Percentiles rank a stretch among this genome's conserved stretches.
These are phyloP conservation scores for Ips typographus DNA, from an alignment of 1,140 invertebrate species.

Conservation along the genomic window DNA sequence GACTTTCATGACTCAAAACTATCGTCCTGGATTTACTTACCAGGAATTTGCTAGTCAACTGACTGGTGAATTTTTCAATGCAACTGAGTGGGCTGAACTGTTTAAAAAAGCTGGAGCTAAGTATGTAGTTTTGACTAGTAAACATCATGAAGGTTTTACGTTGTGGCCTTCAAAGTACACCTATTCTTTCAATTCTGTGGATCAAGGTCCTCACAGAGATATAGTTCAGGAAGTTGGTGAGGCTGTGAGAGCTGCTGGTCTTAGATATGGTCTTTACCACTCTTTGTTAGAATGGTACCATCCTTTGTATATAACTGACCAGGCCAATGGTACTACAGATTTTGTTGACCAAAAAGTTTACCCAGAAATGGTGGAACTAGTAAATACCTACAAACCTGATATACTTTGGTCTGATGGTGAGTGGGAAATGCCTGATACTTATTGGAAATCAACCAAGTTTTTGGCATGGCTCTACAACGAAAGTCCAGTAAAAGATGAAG, in stretches of 20 bases:
- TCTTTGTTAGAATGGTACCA: slow-evolving; percentile 92
- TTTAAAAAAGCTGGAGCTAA: slow-evolving; percentile 77
- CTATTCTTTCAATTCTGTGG: slow-evolving; percentile 20
- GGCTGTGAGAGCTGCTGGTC: slow-evolving; percentile 65
- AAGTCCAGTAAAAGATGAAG: slow-evolving; percentile 84
- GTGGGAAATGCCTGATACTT: slow-evolving; percentile 76
- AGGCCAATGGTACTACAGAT: slow-evolving; percentile 64
- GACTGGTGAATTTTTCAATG: slow-evolving; percentile 80
- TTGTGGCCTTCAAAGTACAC: slow-evolving; percentile 73
- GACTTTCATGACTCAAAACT: slow-evolving; percentile 74
- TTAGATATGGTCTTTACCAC: slow-evolving; percentile 86
- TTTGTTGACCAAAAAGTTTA: slow-evolving; percentile 55
- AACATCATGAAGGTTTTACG: slow-evolving; percentile 92
- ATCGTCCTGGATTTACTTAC: slow-evolving; percentile 77
- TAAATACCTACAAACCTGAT: slow-evolving; percentile 81
- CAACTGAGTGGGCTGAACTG: slow-evolving; percentile 72
- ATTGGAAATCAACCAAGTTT: slow-evolving; percentile 79
- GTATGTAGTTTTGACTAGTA: slow-evolving; percentile 88
- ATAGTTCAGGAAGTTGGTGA: slow-evolving; percentile 64
- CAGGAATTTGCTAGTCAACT: slow-evolving; percentile 83
- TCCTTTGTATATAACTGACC: slow-evolving; percentile 78
- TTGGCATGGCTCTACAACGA: slow-evolving; percentile 95
- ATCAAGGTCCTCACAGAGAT: slow-evolving; percentile 19
- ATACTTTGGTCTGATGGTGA: slow-evolving; percentile 94
- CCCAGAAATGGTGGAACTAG: slow-evolving; percentile 73